These are phyloP conservation scores for Eulemur mongoz DNA, from an alignment of 2,797 vertebrate species.

Conservation along the genomic window DNA sequence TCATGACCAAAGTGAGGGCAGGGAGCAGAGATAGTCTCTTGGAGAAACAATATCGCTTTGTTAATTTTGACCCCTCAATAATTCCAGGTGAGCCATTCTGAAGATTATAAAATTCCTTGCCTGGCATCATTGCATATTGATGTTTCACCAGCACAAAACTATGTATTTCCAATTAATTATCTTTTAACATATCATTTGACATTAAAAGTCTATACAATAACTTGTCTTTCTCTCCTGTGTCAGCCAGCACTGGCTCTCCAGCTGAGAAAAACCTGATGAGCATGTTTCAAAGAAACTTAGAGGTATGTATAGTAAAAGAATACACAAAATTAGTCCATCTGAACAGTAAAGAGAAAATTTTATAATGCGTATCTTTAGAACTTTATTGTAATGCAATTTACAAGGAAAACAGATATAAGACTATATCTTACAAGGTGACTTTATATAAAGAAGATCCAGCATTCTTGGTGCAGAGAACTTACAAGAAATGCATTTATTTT, in stretches of 20 bases:
- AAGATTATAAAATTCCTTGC: neutral
- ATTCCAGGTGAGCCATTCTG: neutral
- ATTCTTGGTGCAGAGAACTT: constrained; percentile 69
- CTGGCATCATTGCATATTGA: neutral
- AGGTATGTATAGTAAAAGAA: neutral
- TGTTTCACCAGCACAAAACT: neutral
- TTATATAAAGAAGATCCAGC: constrained; percentile 64
- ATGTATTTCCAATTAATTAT: constrained; percentile 18
- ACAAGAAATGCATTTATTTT: constrained; percentile 70
- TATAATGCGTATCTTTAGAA: constrained; percentile 52
- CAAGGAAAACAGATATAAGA: neutral
- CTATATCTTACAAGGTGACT: constrained; percentile 66
- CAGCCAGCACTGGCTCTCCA: neutral
- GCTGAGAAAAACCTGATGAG: neutral
- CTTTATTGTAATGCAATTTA: constrained; percentile 37
- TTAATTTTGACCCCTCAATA: neutral
- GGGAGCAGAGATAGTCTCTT: neutral
- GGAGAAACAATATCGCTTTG: neutral
- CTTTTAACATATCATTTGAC: constrained; percentile 20
- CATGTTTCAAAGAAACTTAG: constrained; percentile 32
- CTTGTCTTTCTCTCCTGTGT: neutral
- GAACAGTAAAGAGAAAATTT: constrained; percentile 38
- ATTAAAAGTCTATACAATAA: neutral
- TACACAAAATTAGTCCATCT: neutral
- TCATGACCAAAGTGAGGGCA: neutral